phyloP scores from a whole-genome alignment of 2,797 vertebrate species.

The Typhlichthys subterraneus region DNA sequence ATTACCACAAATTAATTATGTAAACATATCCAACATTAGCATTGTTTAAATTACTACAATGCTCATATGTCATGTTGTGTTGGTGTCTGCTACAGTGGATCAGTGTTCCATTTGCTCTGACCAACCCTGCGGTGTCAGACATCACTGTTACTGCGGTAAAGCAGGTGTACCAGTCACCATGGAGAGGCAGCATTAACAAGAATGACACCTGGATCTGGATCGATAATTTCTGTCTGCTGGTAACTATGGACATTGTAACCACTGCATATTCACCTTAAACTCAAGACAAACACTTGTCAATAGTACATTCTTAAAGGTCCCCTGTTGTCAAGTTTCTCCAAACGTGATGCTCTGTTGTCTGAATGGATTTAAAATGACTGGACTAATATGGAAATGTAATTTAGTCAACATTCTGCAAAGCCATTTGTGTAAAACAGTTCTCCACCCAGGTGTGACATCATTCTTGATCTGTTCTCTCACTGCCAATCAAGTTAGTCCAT shows the following conservation, averaged over 20 bases:
- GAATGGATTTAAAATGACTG: no score
- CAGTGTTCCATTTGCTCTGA: constrained; percentile 93
- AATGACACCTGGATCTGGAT: constrained; percentile 88
- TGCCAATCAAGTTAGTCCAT: background rate
- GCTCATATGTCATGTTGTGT: background rate
- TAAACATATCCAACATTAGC: no score
- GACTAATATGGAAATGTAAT: no score
- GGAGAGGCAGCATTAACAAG: constrained; percentile 84
- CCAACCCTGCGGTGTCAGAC: constrained; percentile 89
- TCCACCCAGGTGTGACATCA: background rate
- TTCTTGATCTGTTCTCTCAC: background rate
- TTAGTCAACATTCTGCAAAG: no score
- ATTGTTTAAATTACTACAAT: no score
- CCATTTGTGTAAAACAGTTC: background rate
- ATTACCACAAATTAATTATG: no score
- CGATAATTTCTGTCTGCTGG: constrained; percentile 94
- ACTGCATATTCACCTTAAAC: background rate
- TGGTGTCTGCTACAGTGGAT: constrained; percentile 84
- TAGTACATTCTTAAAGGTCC: no score
- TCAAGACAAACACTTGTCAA: no score
- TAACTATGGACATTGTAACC: constrained; percentile 62
- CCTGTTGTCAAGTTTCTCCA: no score
- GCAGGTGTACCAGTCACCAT: constrained; percentile 86
- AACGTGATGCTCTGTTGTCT: no score
- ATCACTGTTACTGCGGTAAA: constrained; percentile 89